Conservation (phyloP, 2,113 vertebrate species). For the Mustela lutreola region DNA sequence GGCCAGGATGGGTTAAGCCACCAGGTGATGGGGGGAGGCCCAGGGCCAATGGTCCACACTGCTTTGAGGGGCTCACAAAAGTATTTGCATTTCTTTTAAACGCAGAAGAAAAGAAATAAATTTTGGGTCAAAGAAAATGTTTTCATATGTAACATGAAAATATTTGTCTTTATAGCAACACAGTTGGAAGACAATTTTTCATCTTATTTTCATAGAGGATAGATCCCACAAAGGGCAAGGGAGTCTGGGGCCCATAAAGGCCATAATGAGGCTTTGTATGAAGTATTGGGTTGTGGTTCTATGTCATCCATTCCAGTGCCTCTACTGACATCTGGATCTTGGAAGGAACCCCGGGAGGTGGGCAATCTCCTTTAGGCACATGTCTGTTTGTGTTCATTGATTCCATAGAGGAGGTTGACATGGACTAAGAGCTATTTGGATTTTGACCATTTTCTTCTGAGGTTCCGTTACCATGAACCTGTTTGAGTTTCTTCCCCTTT, state of each 20-base stretch:
- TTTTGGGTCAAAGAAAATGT: background rate
- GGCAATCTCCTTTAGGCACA: too few species aligned
- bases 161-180: background rate
- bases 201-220: background rate
- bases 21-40: accelerated
- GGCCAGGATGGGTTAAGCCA: accelerated
- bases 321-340: background rate
- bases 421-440: background rate
- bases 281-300: background rate
- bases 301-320: too few species aligned
- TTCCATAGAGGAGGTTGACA: background rate
- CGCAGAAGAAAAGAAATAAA: background rate
- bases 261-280: background rate
- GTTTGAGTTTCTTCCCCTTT: background rate
- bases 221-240: accelerated
- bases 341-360: background rate
- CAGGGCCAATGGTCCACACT: accelerated
- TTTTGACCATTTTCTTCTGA: background rate
- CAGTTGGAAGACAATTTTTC: background rate
- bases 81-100: conserved; percentile 29
- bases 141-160: background rate
- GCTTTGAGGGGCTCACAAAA: background rate
- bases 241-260: background rate
- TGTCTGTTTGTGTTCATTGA: background rate
- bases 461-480: background rate